Conservation (phyloP, 1,140 invertebrate genomes). For the Diuraphis noxia region DNA sequence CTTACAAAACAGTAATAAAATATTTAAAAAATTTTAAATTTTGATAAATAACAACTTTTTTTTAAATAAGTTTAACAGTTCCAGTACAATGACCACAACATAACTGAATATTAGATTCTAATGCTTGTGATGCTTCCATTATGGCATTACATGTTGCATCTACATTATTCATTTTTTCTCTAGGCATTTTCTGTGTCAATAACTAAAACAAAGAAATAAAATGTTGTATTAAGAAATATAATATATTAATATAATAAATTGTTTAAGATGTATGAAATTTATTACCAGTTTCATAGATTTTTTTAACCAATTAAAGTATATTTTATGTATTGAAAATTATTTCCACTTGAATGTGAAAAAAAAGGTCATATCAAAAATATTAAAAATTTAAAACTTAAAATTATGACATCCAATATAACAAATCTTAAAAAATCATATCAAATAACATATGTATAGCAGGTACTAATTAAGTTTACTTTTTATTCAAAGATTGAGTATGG, state of each 20-base stretch:
- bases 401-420: not conserved
- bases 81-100: slow-evolving; percentile 44
- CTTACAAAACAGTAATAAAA: slow-evolving; percentile 14
- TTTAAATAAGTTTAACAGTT: slow-evolving; percentile 35
- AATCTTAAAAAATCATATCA: too few relatives aligned
- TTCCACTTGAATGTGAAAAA: not conserved
- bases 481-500: too few relatives aligned
- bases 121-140: slow-evolving; percentile 46
- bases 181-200: slow-evolving; percentile 22
- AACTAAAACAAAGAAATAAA: not conserved
- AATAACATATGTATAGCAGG: too few relatives aligned
- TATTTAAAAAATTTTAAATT: not conserved
- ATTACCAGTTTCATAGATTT: not conserved
- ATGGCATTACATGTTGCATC: slow-evolving; percentile 50
- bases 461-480: too few relatives aligned
- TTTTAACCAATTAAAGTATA: not conserved
- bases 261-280: not conserved
- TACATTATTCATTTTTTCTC: slow-evolving; percentile 45
- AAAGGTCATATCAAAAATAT: not conserved
- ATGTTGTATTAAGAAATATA: not conserved
- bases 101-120: slow-evolving; percentile 47
- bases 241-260: not conserved
- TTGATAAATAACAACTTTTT: not conserved
- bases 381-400: not conserved
- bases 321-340: not conserved